These are phyloP conservation scores for Pseudochaenichthys georgianus DNA, from an alignment of 2,797 vertebrate species.

Conservation along the genomic window DNA sequence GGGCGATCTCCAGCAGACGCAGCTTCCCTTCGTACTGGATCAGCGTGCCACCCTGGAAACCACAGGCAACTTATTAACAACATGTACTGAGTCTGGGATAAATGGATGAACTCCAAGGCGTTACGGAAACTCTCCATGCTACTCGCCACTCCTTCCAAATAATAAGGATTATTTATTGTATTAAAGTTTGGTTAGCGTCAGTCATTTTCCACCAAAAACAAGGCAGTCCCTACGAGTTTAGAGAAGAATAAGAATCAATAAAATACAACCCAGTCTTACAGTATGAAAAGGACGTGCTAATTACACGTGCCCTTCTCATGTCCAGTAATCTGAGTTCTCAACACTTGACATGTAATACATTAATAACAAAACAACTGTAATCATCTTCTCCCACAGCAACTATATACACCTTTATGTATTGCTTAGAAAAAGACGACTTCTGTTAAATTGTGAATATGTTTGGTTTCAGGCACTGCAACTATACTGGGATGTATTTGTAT, in stretches of 20 bases:
- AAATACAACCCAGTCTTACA: neutral
- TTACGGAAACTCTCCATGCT: neutral
- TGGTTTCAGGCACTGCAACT: neutral
- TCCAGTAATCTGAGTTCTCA: too few species aligned
- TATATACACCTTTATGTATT: too few species aligned
- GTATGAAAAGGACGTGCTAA: neutral
- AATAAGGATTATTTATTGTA: neutral
- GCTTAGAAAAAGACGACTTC: too few species aligned
- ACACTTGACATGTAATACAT: too few species aligned
- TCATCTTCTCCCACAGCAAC: too few species aligned
- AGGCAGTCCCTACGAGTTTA: neutral
- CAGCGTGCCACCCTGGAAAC: slow-evolving; percentile 91
- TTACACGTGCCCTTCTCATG: neutral
- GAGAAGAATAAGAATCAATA: neutral
- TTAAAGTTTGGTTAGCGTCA: too few species aligned
- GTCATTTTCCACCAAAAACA: neutral
- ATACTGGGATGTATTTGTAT: neutral
- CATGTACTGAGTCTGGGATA: neutral
- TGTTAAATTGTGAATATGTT: neutral
- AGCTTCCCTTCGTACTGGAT: slow-evolving; percentile 95
- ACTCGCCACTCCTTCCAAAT: neutral
- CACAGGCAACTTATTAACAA: neutral
- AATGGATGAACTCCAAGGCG: neutral
- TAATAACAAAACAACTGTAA: too few species aligned
- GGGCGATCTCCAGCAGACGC: slow-evolving; percentile 95